Evolutionary conservation across 2,797 vertebrate genomes (phyloP).

Genomic region (Prionace glauca): DNA sequence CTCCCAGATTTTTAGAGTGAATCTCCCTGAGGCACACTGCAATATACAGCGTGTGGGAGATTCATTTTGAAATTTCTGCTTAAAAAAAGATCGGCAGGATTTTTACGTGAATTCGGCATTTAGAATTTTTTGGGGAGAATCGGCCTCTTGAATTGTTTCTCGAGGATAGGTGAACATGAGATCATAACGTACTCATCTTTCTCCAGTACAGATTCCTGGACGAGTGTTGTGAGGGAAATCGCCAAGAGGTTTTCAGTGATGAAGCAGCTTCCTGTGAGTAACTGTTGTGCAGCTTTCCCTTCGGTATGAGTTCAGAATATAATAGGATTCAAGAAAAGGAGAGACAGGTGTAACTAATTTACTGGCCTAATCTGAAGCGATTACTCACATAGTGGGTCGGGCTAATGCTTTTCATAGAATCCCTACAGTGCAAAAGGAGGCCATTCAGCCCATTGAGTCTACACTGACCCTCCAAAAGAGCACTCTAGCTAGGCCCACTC

Average conservation of each 20-base stretch:
- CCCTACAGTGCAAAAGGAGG: too few relatives aligned
- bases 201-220: slow-evolving; percentile 8
- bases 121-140: too few relatives aligned
- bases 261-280: slow-evolving; percentile 19
- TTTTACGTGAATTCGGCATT: too few relatives aligned
- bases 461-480: too few relatives aligned
- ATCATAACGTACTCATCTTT: not conserved
- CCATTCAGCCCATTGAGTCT: too few relatives aligned
- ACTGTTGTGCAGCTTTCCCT: not conserved
- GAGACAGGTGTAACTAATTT: not conserved
- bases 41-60: too few relatives aligned
- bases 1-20: too few relatives aligned
- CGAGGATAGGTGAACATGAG: not conserved
- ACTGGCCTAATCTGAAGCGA: not conserved
- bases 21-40: too few relatives aligned
- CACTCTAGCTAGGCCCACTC: too few relatives aligned
- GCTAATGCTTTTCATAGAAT: not conserved
- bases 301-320: too few relatives aligned
- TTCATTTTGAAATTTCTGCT: too few relatives aligned
- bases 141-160: not conserved
- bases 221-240: not conserved
- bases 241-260: not conserved
- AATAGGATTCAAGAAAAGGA: not conserved
- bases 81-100: too few relatives aligned
- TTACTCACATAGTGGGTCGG: not conserved